Percentiles rank a stretch among this genome's conserved stretches.
phyloP scores from a whole-genome alignment of 2,113 vertebrate genomes.

The Malurus alboscapulatus region DNA sequence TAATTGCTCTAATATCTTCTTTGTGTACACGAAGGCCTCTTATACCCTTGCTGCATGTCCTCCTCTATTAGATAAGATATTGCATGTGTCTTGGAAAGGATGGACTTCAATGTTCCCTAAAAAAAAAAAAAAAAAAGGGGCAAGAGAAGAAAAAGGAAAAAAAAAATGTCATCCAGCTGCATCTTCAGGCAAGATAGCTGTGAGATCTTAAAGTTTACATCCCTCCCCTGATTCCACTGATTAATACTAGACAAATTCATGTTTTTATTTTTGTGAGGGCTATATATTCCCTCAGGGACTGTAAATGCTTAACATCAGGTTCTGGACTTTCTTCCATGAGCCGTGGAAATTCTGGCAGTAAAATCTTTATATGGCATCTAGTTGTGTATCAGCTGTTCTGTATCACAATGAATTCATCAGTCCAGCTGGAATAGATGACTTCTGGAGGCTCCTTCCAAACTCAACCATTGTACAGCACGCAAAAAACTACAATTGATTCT shows the following conservation, averaged over 20 bases:
- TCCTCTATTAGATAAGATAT: neutral
- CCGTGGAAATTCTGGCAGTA: neutral
- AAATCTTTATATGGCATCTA: neutral
- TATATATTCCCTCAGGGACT: neutral
- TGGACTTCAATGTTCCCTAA: neutral
- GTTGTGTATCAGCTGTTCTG: neutral
- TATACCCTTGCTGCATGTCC: neutral
- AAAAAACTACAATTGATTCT: neutral
- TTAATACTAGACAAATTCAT: neutral
- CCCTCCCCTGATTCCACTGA: neutral
- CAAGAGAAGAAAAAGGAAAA: rapidly evolving
- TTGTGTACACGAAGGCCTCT: neutral
- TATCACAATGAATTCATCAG: rapidly evolving
- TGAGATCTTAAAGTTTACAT: neutral
- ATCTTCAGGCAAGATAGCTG: neutral
- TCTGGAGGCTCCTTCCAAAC: neutral
- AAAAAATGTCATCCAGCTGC: rapidly evolving
- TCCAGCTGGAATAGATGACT: neutral
- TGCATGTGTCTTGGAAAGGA: neutral
- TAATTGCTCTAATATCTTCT: neutral
- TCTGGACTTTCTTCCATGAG: neutral
- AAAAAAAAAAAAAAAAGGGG: neutral
- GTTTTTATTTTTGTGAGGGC: neutral
- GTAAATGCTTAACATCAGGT: neutral
- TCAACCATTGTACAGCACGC: neutral